These are phyloP conservation scores for Tachysurus fulvidraco DNA, from an alignment of 2,113 vertebrate species.

Conservation along the genomic window DNA sequence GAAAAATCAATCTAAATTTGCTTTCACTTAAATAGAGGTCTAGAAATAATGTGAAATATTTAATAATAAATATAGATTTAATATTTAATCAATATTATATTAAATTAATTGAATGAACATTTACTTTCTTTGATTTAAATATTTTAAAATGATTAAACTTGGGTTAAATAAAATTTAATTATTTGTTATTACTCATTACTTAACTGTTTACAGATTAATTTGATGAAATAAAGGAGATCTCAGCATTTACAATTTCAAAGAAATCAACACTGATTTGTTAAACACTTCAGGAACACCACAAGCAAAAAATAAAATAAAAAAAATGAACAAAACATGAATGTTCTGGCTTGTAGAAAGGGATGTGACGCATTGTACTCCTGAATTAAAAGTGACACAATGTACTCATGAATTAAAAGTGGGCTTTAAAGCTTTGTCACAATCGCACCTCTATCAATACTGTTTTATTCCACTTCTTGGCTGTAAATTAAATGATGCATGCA, in stretches of 20 bases:
- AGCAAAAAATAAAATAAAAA: background rate
- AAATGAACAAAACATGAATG: background rate
- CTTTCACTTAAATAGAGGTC: background rate
- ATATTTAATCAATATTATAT: background rate
- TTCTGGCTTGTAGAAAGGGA: conserved; percentile 13
- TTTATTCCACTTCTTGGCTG: conserved; percentile 45
- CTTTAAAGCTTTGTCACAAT: conserved; percentile 45
- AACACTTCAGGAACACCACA: conserved; percentile 10
- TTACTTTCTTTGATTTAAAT: background rate
- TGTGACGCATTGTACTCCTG: background rate
- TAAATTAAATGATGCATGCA: conserved; percentile 45
- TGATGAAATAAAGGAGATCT: background rate
- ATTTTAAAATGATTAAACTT: background rate
- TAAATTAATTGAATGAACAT: background rate
- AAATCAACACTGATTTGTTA: background rate
- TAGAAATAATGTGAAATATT: background rate
- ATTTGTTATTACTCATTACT: too few species aligned
- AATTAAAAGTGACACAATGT: conserved; percentile 7
- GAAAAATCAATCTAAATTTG: background rate
- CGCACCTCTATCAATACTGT: conserved; percentile 35
- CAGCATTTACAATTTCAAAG: too few species aligned
- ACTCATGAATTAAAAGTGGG: conserved; percentile 7
- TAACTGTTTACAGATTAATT: background rate
- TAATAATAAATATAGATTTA: background rate
- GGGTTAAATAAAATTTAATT: too few species aligned